Conservation (phyloP, 2,797 vertebrate genomes). For the Anguilla obscura region DNA sequence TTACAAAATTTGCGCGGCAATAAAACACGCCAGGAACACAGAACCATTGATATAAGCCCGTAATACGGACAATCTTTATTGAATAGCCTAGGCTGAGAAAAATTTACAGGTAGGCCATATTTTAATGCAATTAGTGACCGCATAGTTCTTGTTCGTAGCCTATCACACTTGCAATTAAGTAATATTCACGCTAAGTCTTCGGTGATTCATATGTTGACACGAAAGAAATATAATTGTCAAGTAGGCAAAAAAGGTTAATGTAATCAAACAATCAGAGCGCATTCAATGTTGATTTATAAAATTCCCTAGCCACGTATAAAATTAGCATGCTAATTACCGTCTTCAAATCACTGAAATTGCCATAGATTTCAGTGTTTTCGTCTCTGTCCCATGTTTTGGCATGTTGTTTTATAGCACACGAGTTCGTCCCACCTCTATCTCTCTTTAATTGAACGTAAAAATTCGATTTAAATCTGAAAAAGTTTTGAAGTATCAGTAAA, state of each 20-base stretch:
- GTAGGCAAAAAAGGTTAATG: background rate
- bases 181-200: background rate
- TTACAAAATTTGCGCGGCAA: constrained; percentile 7
- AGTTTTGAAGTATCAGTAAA: constrained; percentile 11
- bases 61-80: background rate
- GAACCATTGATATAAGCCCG: background rate
- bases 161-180: background rate
- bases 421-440: constrained; percentile 6
- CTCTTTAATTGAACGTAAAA: constrained; percentile 33
- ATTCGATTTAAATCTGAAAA: constrained; percentile 35
- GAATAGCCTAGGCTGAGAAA: background rate
- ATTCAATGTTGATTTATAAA: background rate
- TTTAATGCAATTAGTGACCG: background rate
- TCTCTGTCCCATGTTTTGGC: constrained; percentile 16
- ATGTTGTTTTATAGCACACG: constrained; percentile 23
- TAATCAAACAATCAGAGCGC: background rate
- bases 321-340: background rate
- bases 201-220: background rate
- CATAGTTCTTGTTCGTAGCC: background rate
- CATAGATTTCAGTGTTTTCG: constrained; percentile 18
- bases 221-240: background rate
- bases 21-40: background rate
- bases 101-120: background rate
- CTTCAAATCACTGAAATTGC: constrained; percentile 22
- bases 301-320: constrained; percentile 6